These are phyloP conservation scores for Drosophila nr. fundita DNA, from an alignment of 2,888 invertebrate genomes.

Conservation along the genomic window DNA sequence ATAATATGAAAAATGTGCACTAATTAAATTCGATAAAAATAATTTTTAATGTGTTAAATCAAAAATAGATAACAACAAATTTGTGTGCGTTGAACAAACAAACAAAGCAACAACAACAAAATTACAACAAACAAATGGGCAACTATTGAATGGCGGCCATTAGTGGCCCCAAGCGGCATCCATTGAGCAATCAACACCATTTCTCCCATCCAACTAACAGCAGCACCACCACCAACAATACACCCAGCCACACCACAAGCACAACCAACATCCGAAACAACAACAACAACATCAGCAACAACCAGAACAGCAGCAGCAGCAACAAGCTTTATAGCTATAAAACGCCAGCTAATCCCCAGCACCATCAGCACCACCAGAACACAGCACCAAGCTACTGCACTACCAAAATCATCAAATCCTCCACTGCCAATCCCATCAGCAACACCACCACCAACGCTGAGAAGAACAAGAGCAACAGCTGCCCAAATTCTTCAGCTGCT, in stretches of 20 bases:
- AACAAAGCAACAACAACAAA: slow-evolving; percentile 20
- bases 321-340: slow-evolving; percentile 34
- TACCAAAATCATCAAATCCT: slow-evolving; percentile 18
- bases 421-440: slow-evolving; percentile 15
- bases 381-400: slow-evolving; percentile 33
- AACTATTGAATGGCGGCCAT: slow-evolving; percentile 90
- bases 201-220: slow-evolving; percentile 67
- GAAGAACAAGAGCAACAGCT: slow-evolving; percentile 38
- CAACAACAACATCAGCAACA: slow-evolving; percentile 15
- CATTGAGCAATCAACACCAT: slow-evolving; percentile 77
- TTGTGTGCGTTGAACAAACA: slow-evolving; percentile 11
- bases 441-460: slow-evolving; percentile 12
- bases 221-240: slow-evolving; percentile 26
- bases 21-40: slow-evolving; percentile 35
- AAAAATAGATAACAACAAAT: slow-evolving; percentile 24
- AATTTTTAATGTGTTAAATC: slow-evolving; percentile 50
- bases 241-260: slow-evolving; percentile 23
- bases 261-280: slow-evolving; percentile 17
- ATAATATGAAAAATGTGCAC: slow-evolving; percentile 48
- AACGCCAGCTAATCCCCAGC: slow-evolving; percentile 46
- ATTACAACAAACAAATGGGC: slow-evolving; percentile 74
- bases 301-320: slow-evolving; percentile 23
- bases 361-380: slow-evolving; percentile 23
- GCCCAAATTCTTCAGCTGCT: slow-evolving; percentile 64
- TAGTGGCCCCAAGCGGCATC: slow-evolving; percentile 93